Conservation (phyloP, 1,140 invertebrate genomes). For the Drosophila pachea region DNA sequence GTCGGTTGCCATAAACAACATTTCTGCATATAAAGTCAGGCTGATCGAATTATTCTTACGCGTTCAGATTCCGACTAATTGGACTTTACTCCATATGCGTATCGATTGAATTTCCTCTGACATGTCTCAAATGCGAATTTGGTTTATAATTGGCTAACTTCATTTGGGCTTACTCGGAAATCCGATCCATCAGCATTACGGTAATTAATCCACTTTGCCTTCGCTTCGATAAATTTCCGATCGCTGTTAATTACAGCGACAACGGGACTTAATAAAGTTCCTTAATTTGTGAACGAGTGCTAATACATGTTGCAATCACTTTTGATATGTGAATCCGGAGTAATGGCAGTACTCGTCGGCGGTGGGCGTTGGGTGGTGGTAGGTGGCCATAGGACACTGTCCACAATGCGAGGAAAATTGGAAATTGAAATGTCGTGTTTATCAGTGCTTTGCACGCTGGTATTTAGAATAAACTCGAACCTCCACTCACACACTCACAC, state of each 20-base stretch:
- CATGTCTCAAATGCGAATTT: too few relatives aligned
- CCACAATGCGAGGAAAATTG: constrained; percentile 14
- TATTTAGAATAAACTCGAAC: constrained; percentile 8
- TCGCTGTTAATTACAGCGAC: constrained; percentile 3
- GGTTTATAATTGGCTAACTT: too few relatives aligned
- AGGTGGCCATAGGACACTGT: not conserved
- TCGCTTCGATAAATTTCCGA: constrained; percentile 22
- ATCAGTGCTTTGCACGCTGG: constrained; percentile 30
- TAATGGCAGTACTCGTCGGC: not conserved
- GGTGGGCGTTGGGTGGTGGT: not conserved
- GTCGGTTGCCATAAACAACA: too few relatives aligned
- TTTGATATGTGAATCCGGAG: not conserved
- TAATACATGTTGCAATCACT: not conserved
- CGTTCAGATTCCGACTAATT: too few relatives aligned
- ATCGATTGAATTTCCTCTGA: not conserved
- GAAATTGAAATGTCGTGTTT: constrained; percentile 52
- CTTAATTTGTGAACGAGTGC: not conserved
- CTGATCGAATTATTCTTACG: too few relatives aligned
- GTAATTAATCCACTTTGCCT: constrained; percentile 56
- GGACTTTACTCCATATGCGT: too few relatives aligned
- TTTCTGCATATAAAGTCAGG: too few relatives aligned
- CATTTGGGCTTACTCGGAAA: not conserved
- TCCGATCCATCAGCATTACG: constrained; percentile 27
- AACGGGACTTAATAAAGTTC: constrained; percentile 11
- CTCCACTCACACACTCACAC: constrained; percentile 3